Evolutionary conservation across 2,113 vertebrate genomes (phyloP).

Genomic region (Zapornia atra): DNA sequence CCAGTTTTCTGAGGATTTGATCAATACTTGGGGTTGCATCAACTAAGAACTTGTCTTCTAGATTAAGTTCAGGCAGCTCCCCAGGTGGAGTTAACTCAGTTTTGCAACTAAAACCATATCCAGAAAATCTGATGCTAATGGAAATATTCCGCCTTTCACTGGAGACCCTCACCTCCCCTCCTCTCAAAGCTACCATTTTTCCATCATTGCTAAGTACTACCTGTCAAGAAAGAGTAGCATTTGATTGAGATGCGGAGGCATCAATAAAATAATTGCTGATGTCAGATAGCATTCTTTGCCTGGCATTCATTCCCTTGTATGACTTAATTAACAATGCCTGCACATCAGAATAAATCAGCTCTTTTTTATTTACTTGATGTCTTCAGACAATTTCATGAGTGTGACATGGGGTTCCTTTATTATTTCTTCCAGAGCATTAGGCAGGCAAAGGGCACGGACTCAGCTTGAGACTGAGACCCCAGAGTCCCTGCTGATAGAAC

Average conservation of each 20-base stretch:
- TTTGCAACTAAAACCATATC: neutral
- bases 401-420: neutral
- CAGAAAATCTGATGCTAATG: neutral
- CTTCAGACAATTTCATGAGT: neutral
- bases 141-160: conserved; percentile 3
- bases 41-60: neutral
- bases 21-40: neutral
- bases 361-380: conserved; percentile 1
- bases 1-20: neutral
- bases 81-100: neutral
- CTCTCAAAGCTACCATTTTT: conserved; percentile 25
- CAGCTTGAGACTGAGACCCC: neutral
- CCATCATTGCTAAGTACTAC: conserved; percentile 44
- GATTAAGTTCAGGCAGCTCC: neutral
- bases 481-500: neutral
- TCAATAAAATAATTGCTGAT: conserved; percentile 63
- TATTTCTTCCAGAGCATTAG: neutral
- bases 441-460: neutral
- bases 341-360: neutral
- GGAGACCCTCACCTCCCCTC: conserved; percentile 6
- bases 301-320: neutral
- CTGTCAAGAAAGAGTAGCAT: conserved; percentile 23
- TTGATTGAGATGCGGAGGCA: conserved; percentile 61
- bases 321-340: conserved; percentile 46
- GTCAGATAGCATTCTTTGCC: conserved; percentile 39